Base-by-base conservation (phyloP, 2,888 invertebrate genomes). In the Trilocha varians region DNA sequence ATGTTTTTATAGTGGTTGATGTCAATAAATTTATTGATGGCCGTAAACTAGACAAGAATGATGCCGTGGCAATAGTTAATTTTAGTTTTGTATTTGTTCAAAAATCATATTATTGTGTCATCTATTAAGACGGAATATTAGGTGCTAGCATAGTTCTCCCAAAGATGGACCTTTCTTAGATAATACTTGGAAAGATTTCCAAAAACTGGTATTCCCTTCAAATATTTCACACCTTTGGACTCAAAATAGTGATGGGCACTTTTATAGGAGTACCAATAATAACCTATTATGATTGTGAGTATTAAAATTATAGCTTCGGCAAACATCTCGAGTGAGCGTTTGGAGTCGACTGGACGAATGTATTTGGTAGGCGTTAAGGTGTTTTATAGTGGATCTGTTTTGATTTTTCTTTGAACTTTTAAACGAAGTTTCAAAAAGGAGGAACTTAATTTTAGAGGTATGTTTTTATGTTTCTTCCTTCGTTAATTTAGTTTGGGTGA, bases 321-420 rank as follows among this genome's bases (percentile, higher is more conserved):
- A 9, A 79, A 59, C 79, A 80, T 80, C 46, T 49, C 68, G 41
- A n/a, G n/a, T n/a, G n/a, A n/a, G n/a, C n/a, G n/a, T n/a, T n/a
- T n/a, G n/a, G n/a, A n/a, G n/a, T n/a, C n/a, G n/a, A n/a, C n/a
- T n/a, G n/a, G n/a, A n/a, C n/a, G n/a, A n/a, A n/a, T n/a, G n/a
- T n/a, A n/a, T n/a, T n/a, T n/a, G n/a, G n/a, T n/a, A n/a, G n/a
- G n/a, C n/a, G n/a, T n/a, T n/a, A n/a, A n/a, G n/a, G n/a, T n/a
- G n/a, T n/a, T n/a, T n/a, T n/a, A n/a, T n/a, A n/a, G n/a, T n/a
- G n/a, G n/a, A n/a, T n/a, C n/a, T n/a, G n/a, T n/a, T n/a, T n/a
- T n/a, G n/a, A n/a, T n/a, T n/a, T n/a, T n/a, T n/a, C n/a, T n/a
- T n/a, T n/a, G n/a, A n/a, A n/a, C n/a, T n/a, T n/a, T n/a, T n/a